These are phyloP conservation scores for Petrocephalus microphthalmus DNA, from an alignment of 2,113 vertebrate species.

Conservation along the genomic window DNA sequence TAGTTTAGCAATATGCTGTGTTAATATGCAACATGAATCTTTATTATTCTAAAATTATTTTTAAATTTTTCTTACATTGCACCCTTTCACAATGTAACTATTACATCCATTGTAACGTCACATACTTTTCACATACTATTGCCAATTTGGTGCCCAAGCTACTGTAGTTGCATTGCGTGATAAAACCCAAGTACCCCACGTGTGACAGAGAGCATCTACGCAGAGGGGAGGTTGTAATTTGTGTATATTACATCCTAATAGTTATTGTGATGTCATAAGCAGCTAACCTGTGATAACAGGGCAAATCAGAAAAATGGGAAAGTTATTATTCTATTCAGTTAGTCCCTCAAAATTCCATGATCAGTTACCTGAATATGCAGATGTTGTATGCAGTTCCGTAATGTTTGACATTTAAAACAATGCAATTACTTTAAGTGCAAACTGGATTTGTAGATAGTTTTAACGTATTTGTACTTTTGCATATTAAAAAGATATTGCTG, in stretches of 20 bases:
- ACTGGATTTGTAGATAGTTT: background rate
- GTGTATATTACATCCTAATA: background rate
- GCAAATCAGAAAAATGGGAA: background rate
- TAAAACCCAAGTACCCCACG: background rate
- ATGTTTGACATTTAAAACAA: background rate
- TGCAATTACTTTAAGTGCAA: background rate
- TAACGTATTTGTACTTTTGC: background rate
- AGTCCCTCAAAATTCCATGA: background rate
- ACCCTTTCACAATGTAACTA: background rate
- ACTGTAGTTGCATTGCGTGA: background rate
- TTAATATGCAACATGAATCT: background rate
- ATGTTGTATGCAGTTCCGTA: background rate
- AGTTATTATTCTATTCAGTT: background rate
- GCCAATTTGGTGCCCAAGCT: too few species aligned
- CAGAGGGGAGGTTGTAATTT: background rate
- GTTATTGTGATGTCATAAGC: background rate
- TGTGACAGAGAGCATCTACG: background rate
- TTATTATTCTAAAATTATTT: background rate
- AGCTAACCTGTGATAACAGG: background rate
- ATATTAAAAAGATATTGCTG: background rate
- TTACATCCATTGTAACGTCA: background rate
- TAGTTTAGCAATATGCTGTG: too few species aligned
- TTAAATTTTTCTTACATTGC: background rate
- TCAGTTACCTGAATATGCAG: background rate
- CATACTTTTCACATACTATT: too few species aligned